Base-by-base conservation (phyloP, 2,888 invertebrate species). In the Fragum sueziense region DNA sequence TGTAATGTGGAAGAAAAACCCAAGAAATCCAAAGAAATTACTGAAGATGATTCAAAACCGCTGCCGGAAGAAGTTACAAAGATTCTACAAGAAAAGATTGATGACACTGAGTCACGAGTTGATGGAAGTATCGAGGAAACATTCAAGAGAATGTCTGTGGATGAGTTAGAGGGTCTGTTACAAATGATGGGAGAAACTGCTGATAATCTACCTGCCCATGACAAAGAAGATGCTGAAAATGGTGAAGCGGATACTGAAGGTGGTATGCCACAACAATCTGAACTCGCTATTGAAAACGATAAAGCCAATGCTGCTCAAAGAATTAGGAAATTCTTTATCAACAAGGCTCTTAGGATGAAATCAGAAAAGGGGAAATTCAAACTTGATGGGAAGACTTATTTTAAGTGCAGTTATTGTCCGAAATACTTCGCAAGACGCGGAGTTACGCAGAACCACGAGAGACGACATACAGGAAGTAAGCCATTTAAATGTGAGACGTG, bases 341-440 rank as follows among this genome's bases (percentile, higher is more conserved):
- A 41, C 25, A 65, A 65, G 25, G 65, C 65, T 41, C 34, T 65
- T n/a, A 65, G 65, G 34, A 37, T 65, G 37, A 65, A 65, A 41
- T 37, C 65, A n/a, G 65, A 65, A 41, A 65, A 65, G 25, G 65
- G 65, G n/a, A 65, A 65, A n/a, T 65, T 65, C n/a, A 65, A 65
- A 34, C 37, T 34, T 25, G 65, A 65, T 41, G 65, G 65, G 22
- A 65, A 65, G 27, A 65, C 37, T 20, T 54, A 34, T 33, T 70
- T 52, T n/a, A 70, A 34, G 20, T 70, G 70, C 25, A 52, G 31
- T 17, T 70, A 34, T 57, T 70, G 70, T 34, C 70, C 70, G 2
- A 65, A 65, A 31, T 70, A 54, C 22, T 70, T 54, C 25, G 54
- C 70, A 2, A 54, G 54, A 17, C 54, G 54, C 6, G 34, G 34